Evolutionary conservation across 2,113 vertebrate species (phyloP), one percentile per base, ranked within the genome.

Genomic region (Prolemur simus): DNA sequence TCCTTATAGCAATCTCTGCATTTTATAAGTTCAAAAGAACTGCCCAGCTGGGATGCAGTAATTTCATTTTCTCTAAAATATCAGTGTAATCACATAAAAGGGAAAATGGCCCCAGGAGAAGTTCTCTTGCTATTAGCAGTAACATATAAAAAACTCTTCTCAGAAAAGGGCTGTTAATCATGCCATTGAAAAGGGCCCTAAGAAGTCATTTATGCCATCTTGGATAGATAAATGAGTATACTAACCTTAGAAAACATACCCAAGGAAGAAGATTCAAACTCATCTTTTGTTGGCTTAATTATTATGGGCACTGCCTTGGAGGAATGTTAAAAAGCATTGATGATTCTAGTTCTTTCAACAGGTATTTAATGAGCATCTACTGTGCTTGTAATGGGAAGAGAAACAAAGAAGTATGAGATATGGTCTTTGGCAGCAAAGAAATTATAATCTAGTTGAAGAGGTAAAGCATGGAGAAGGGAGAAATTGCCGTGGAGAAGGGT

Each of bases 21-120:
- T 93, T 97, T 97, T 92, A 82, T 80, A 96, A 96, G 97, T 97
- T 97, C 83, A 80, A 64, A 97, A 96, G 95, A 91, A 93, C 87
- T 96, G 96, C 64, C 87, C 89, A 97, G 87, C 80, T 97, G 89
- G 92, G 92, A 89, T 93, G 27, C 39, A 92, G 92, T 95, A 96
- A 97, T 97, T 97, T 97, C 83, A 95, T 97, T 97, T 97, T 95
- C 96, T 97, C 87, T 96, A 96, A 97, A 98, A 96, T 97, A 97
- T 71, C 94, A 95, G 74, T 87, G 89, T 96, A 97, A 97, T 97
- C 97, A 96, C 87, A 96, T 91, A 95, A 97, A 97, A 97, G 92
- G 91, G 87, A 45, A 97, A 97, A 97, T 89, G 92, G 56, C 93
- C 96, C 93, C 97, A 81, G 84, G 97, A 98, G 93, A 96, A 95